These are phyloP conservation scores for Brenthis daphne DNA, from an alignment of 2,888 invertebrate species.

Conservation along the genomic window DNA sequence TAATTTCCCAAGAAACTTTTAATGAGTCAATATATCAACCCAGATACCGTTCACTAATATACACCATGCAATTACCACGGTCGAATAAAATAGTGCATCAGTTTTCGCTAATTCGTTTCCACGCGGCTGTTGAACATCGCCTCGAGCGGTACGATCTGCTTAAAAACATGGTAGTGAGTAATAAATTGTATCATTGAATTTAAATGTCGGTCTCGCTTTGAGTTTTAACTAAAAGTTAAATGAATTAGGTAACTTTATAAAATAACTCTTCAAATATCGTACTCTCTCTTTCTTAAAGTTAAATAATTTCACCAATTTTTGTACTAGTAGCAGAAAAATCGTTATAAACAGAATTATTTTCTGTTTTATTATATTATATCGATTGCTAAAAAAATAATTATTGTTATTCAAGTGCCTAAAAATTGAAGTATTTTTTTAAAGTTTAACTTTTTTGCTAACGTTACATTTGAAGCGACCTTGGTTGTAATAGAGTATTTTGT, in stretches of 20 bases:
- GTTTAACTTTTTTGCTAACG: conserved; percentile 19
- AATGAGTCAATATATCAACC: conserved; percentile 1
- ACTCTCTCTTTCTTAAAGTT: too few relatives aligned
- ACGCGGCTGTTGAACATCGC: conserved; percentile 30
- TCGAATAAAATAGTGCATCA: conserved; percentile 31
- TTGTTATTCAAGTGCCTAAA: too few relatives aligned
- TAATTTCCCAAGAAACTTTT: background rate
- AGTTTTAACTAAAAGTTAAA: background rate
- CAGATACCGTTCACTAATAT: background rate
- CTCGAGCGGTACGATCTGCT: conserved; percentile 34
- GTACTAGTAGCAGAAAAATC: too few relatives aligned
- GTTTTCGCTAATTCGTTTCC: conserved; percentile 32
- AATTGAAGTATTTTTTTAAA: too few relatives aligned
- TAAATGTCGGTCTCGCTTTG: conserved; percentile 1
- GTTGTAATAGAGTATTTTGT: conserved; percentile 36
- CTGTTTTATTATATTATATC: too few relatives aligned
- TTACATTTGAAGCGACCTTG: conserved; percentile 33
- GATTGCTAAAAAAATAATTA: too few relatives aligned
- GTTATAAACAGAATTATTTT: too few relatives aligned
- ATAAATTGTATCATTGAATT: conserved; percentile 19
- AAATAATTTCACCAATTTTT: too few relatives aligned
- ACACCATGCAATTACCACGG: conserved; percentile 6
- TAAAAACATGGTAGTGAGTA: conserved; percentile 22
- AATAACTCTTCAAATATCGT: too few relatives aligned
- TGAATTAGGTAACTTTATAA: background rate